Conservation (phyloP, 2,888 invertebrate genomes). For the Diarsia dahlii region DNA sequence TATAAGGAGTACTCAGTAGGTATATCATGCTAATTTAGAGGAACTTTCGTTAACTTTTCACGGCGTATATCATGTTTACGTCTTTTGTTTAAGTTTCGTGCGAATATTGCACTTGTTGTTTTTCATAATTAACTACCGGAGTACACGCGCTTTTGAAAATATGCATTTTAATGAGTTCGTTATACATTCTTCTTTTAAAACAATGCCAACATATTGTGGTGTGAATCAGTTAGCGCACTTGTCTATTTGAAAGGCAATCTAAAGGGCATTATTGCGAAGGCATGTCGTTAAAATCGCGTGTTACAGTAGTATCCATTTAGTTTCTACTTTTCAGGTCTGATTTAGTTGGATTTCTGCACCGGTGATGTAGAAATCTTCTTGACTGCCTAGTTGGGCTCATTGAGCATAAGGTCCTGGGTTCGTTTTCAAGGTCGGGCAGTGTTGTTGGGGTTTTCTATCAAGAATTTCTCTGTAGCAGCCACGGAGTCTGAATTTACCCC, state of each 20-base stretch:
- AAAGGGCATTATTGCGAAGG: background rate
- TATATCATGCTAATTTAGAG: slow-evolving; percentile 36
- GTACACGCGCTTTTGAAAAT: slow-evolving; percentile 3
- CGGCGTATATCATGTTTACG: slow-evolving; percentile 37
- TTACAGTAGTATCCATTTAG: background rate
- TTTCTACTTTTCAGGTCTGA: background rate
- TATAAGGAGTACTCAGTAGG: slow-evolving; percentile 9
- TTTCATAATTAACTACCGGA: slow-evolving; percentile 18
- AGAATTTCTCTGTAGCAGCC: no score
- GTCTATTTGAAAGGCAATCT: background rate
- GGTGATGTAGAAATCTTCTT: no score
- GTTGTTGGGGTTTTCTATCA: no score
- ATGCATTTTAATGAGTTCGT: slow-evolving; percentile 1
- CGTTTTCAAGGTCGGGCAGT: no score
- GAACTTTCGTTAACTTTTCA: slow-evolving; percentile 54
- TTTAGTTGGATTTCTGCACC: no score
- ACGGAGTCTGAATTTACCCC: no score
- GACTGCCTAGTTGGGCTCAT: no score
- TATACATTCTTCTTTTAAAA: background rate
- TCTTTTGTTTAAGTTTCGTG: slow-evolving; percentile 54
- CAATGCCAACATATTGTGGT: background rate
- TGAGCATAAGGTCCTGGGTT: no score
- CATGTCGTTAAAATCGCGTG: background rate
- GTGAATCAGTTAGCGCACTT: background rate
- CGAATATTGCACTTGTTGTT: slow-evolving; percentile 43